These are phyloP conservation scores for Nowickia ferox DNA, from an alignment of 2,888 invertebrate species.

Conservation along the genomic window DNA sequence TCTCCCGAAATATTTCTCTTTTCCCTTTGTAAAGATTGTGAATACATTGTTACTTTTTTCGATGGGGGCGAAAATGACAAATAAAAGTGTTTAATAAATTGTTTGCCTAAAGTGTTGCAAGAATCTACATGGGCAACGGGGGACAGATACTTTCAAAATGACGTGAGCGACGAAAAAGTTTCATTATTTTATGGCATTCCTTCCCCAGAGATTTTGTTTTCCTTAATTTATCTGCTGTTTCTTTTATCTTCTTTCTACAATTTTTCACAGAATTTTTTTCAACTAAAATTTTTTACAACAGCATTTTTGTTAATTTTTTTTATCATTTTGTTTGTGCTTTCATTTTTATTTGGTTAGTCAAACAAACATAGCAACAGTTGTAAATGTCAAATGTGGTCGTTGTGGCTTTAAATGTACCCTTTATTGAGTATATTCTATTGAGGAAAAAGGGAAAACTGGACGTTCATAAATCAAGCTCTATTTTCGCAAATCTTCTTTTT, in stretches of 20 bases:
- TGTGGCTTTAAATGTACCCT: slow-evolving; percentile 51
- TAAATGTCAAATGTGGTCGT: slow-evolving; percentile 63
- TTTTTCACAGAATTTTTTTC: slow-evolving; percentile 30
- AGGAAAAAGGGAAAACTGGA: slow-evolving; percentile 39
- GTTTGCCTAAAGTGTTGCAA: too few relatives aligned
- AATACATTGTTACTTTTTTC: too few relatives aligned
- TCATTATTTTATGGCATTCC: not conserved
- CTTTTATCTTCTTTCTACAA: slow-evolving; percentile 20
- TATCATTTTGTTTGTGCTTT: not conserved
- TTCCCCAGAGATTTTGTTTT: slow-evolving; percentile 23
- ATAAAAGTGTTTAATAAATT: too few relatives aligned
- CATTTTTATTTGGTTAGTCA: slow-evolving; percentile 4
- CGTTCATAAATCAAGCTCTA: slow-evolving; percentile 59
- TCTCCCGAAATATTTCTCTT: too few relatives aligned
- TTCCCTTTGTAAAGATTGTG: too few relatives aligned
- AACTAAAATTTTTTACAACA: slow-evolving; percentile 5
- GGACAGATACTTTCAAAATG: not conserved
- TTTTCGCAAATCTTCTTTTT: slow-evolving; percentile 49
- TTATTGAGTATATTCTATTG: slow-evolving; percentile 24
- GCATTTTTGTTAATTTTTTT: slow-evolving; percentile 13
- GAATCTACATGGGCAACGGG: too few relatives aligned
- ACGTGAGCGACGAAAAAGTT: not conserved
- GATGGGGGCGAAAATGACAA: too few relatives aligned
- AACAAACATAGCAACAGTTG: slow-evolving; percentile 58
- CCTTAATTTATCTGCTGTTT: slow-evolving; percentile 20